Evolutionary conservation across 2,888 invertebrate species (phyloP).

Genomic region (Nemoura dubitans): DNA sequence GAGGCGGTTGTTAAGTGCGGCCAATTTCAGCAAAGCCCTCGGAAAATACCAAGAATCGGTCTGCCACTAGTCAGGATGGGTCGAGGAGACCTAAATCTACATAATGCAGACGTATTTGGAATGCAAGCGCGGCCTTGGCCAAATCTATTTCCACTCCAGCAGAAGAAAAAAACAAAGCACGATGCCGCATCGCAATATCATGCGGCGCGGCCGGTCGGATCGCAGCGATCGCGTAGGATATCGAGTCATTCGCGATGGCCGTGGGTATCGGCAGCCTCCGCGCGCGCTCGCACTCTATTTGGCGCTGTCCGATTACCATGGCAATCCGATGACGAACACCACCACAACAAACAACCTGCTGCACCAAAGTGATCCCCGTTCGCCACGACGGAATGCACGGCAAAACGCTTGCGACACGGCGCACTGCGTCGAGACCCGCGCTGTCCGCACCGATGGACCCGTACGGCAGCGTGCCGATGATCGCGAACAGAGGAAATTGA

Average conservation of each 20-base stretch:
- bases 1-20: no score
- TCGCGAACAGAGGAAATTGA: background rate
- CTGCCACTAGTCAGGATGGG: background rate
- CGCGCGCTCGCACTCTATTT: constrained; percentile 19
- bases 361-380: constrained; percentile 15
- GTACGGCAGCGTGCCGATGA: background rate
- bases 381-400: background rate
- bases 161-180: background rate
- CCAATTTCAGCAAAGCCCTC: no score
- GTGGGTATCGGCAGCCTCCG: constrained; percentile 13
- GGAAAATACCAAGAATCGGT: background rate
- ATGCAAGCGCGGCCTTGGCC: background rate
- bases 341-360: background rate
- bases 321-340: background rate
- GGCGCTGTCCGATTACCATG: constrained; percentile 10
- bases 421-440: background rate
- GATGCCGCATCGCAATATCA: background rate
- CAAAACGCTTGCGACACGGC: background rate
- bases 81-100: background rate
- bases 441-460: background rate
- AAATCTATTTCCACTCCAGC: background rate
- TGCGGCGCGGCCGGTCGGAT: background rate
- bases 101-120: background rate
- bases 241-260: background rate
- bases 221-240: background rate